Evolutionary conservation across 1,140 invertebrate genomes (phyloP), one percentile per base, ranked within the genome.

Genomic region (Glossosoma conforme): DNA sequence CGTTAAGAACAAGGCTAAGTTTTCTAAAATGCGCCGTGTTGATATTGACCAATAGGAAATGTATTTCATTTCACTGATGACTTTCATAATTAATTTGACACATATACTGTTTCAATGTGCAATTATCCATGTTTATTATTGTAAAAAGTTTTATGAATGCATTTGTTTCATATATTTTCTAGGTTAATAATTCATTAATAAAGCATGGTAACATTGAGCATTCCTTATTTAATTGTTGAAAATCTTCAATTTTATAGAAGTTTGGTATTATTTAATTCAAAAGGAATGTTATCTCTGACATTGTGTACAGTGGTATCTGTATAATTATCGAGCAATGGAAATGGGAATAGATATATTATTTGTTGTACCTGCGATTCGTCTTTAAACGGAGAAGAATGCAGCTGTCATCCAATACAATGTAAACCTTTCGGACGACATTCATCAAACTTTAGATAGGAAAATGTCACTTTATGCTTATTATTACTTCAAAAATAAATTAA

Each of bases 381-480:
- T 25, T n/a, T n/a, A n/a, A n/a, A n/a, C n/a, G n/a, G n/a, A n/a
- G n/a, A 38, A 14, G 36, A 37, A 37, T 22, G 5, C 38, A 37
- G 25, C 36, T 47, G 35, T 21, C 44, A 47, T 25, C 32, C 33
- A 36, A 38, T 38, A 25, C 24, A 17, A 44, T 18, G 17, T 18
- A 13, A 50, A 21, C 32, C 19, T 15, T 30, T 45, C 38, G 21
- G 49, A 45, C 44, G 33, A 52, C 49, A 57, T 52, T 49, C 42
- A 48, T 49, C 42, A 57, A 44, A 37, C 43, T 47, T 57, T 57
- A 57, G 55, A 57, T 57, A 57, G 55, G 54, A 57, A 57, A 57
- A 57, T 57, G 55, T 57, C 55, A 57, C 55, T 47, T 52, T 44
- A 57, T 52, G 55, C 55, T 57, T 57, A 56, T 56, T 56, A 56